Percentiles rank a stretch among this genome's conserved stretches.
phyloP scores from a whole-genome alignment of 2,888 invertebrate genomes.

The Operophtera brumata region DNA sequence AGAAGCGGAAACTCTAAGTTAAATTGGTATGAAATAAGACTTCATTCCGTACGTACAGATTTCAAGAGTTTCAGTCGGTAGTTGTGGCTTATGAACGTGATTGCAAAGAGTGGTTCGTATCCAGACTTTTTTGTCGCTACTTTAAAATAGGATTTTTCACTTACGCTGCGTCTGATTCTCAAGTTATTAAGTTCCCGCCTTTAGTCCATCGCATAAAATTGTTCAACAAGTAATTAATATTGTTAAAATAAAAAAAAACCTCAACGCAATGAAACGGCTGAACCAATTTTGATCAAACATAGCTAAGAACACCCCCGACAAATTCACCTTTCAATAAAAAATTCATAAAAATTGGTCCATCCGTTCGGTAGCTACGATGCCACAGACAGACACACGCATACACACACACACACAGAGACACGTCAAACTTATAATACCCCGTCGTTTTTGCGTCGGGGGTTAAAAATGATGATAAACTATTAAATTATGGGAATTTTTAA shows the following conservation, averaged over 20 bases:
- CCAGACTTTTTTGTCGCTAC: conserved; percentile 14
- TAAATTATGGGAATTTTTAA: background rate
- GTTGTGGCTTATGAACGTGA: conserved; percentile 17
- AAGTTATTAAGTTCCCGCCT: background rate
- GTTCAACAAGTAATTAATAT: too few relatives aligned
- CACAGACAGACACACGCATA: too few relatives aligned
- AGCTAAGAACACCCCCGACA: too few relatives aligned
- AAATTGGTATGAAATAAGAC: conserved; percentile 26
- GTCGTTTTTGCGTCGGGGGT: too few relatives aligned
- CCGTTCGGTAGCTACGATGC: too few relatives aligned
- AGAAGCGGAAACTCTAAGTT: conserved; percentile 22
- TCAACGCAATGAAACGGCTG: too few relatives aligned
- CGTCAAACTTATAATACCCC: too few relatives aligned
- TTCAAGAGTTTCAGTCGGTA: conserved; percentile 12
- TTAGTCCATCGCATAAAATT: background rate
- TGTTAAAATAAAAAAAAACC: too few relatives aligned
- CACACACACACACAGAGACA: too few relatives aligned
- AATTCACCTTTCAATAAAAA: too few relatives aligned
- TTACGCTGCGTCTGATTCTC: background rate
- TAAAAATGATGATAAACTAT: background rate
- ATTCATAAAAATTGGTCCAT: too few relatives aligned
- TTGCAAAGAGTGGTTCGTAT: conserved; percentile 18
- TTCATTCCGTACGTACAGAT: conserved; percentile 5
- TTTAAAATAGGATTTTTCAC: conserved; percentile 9
- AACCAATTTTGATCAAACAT: too few relatives aligned